Evolutionary conservation across 2,113 vertebrate genomes (phyloP).

Genomic region (Seriola dumerili): DNA sequence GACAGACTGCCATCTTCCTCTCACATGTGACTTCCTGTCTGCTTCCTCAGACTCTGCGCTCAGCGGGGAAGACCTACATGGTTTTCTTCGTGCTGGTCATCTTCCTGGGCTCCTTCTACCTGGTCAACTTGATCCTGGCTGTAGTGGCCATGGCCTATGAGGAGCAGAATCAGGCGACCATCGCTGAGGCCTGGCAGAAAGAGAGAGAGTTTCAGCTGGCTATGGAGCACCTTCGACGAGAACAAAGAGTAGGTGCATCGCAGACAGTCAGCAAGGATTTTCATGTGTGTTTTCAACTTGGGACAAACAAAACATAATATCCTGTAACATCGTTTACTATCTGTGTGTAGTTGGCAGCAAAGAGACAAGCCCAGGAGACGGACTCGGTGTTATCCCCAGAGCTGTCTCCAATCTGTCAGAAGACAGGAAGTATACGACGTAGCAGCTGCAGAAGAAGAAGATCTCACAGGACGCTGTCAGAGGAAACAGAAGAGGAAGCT

Average conservation of each 20-base stretch:
- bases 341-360: conserved; percentile 84
- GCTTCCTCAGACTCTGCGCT: conserved; percentile 90
- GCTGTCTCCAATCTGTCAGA: conserved; percentile 87
- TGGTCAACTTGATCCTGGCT: conserved; percentile 97
- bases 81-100: conserved; percentile 99
- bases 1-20: too few species aligned
- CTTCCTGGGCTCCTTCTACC: conserved; percentile 98
- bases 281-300: background rate
- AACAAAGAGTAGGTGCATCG: conserved; percentile 89
- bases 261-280: background rate
- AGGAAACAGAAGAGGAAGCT: conserved; percentile 82
- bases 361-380: conserved; percentile 87
- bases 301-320: background rate
- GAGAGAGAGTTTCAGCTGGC: conserved; percentile 96
- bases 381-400: conserved; percentile 85
- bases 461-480: conserved; percentile 88
- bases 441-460: conserved; percentile 84
- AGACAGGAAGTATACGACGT: conserved; percentile 83
- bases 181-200: conserved; percentile 96
- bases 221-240: conserved; percentile 94
- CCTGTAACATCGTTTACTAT: background rate
- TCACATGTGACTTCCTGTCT: conserved; percentile 1
- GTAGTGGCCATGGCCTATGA: conserved; percentile 99
- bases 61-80: conserved; percentile 99
- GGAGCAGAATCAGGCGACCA: conserved; percentile 99